A percentile compares a stretch with the other conserved stretches of the same genome.
phyloP scores from a whole-genome alignment of 2,888 invertebrate species.

The Tolmerus cingulatus region DNA sequence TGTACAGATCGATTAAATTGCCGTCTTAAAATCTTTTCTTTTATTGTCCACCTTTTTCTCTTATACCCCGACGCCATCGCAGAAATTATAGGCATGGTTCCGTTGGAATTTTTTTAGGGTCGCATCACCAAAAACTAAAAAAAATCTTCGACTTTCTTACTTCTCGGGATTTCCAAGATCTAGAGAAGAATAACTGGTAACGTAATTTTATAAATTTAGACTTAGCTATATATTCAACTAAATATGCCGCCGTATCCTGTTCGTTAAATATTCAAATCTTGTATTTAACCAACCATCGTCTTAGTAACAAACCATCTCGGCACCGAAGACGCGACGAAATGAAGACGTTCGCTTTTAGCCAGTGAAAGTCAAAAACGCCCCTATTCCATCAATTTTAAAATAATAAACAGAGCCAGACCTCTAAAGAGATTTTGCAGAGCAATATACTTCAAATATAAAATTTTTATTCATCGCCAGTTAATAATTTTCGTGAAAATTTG shows the following conservation, averaged over 20 bases:
- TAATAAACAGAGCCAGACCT: neutral
- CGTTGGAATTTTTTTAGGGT: slow-evolving; percentile 17
- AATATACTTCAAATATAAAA: neutral
- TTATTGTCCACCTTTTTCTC: neutral
- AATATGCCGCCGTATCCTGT: slow-evolving; percentile 6
- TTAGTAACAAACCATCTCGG: neutral
- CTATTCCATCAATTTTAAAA: neutral
- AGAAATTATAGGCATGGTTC: neutral
- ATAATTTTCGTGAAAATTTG: neutral
- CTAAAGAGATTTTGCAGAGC: neutral
- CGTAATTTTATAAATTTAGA: slow-evolving; percentile 30
- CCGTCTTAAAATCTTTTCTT: neutral
- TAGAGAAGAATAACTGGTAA: slow-evolving; percentile 24
- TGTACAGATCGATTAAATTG: neutral
- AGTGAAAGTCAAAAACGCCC: slow-evolving; percentile 18
- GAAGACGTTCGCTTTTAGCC: neutral
- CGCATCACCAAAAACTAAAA: neutral
- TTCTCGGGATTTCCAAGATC: slow-evolving; percentile 8
- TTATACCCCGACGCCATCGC: neutral
- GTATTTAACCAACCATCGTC: neutral
- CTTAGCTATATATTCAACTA: neutral
- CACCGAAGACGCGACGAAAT: neutral
- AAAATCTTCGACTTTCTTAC: neutral
- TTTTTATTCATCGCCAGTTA: neutral
- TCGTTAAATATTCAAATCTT: slow-evolving; percentile 13